Evolutionary conservation across 2,797 vertebrate genomes (phyloP).

Genomic region (Simalia tracyae): DNA sequence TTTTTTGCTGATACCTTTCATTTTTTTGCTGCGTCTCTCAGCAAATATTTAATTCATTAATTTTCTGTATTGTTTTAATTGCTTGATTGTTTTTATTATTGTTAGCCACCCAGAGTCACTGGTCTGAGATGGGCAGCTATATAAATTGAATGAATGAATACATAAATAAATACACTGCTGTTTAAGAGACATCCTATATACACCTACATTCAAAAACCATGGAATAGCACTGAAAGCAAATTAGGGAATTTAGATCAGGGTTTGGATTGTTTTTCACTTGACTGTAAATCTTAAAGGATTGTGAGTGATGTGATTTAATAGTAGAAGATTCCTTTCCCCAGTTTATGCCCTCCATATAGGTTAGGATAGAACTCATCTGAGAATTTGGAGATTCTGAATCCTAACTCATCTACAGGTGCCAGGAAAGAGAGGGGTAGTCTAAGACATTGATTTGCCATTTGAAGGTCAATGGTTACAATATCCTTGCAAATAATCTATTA

Average conservation of each 20-base stretch:
- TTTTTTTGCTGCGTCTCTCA: too few species aligned
- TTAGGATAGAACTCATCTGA: not conserved
- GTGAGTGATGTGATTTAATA: not conserved
- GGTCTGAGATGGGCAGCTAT: too few species aligned
- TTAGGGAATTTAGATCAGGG: not conserved
- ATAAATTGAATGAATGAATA: too few species aligned
- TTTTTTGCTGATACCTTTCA: not conserved
- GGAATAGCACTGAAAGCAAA: not conserved
- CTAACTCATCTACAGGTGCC: not conserved
- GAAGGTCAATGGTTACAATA: not conserved
- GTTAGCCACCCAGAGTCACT: too few species aligned
- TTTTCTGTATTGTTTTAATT: too few species aligned
- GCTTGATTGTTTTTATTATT: too few species aligned
- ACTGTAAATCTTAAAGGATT: not conserved
- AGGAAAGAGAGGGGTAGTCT: not conserved
- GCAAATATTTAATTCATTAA: not conserved
- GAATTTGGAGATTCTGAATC: not conserved
- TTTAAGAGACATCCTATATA: not conserved
- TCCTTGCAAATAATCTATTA: not conserved
- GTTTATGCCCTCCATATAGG: not conserved
- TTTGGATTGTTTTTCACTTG: not conserved
- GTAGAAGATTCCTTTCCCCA: not conserved
- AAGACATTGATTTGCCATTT: not conserved
- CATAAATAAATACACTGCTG: not conserved
- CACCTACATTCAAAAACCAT: not conserved